A percentile compares a stretch with the other conserved stretches of the same genome.
phyloP scores from a whole-genome alignment of 2,797 vertebrate species.

The Anisognathus igniventris region DNA sequence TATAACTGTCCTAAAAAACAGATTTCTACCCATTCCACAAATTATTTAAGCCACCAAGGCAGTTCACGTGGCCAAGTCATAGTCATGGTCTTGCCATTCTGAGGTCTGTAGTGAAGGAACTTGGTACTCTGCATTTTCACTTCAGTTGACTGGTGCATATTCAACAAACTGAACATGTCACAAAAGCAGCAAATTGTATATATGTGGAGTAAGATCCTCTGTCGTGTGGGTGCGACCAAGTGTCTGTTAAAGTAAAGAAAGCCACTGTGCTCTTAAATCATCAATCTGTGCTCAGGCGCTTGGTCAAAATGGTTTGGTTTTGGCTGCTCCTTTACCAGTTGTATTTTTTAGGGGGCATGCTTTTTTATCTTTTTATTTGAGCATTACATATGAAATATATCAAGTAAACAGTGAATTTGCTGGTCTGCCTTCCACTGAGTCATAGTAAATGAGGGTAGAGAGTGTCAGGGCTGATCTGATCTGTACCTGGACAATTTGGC shows the following conservation, averaged over 20 bases:
- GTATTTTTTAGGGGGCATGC: not conserved
- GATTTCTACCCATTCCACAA: not conserved
- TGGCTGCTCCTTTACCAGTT: not conserved
- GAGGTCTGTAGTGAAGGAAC: not conserved
- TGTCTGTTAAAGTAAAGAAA: not conserved
- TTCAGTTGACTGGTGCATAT: not conserved
- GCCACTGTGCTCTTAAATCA: fast-evolving
- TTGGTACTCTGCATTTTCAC: not conserved
- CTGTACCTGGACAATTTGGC: not conserved
- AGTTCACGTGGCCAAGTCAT: fast-evolving
- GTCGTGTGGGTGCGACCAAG: fast-evolving
- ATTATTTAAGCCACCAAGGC: not conserved
- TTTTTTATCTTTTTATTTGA: not conserved
- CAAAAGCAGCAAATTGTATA: not conserved
- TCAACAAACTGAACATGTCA: not conserved
- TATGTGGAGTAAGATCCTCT: not conserved
- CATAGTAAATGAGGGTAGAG: not conserved
- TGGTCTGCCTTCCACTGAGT: not conserved
- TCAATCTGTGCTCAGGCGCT: not conserved
- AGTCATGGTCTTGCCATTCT: not conserved
- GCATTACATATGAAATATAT: not conserved
- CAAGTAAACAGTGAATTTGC: not conserved
- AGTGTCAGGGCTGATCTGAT: not conserved
- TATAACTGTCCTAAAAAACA: not conserved
- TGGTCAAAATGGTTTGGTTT: not conserved